Conservation (phyloP, 2,797 vertebrate species). For the Austrolebias charrua region DNA sequence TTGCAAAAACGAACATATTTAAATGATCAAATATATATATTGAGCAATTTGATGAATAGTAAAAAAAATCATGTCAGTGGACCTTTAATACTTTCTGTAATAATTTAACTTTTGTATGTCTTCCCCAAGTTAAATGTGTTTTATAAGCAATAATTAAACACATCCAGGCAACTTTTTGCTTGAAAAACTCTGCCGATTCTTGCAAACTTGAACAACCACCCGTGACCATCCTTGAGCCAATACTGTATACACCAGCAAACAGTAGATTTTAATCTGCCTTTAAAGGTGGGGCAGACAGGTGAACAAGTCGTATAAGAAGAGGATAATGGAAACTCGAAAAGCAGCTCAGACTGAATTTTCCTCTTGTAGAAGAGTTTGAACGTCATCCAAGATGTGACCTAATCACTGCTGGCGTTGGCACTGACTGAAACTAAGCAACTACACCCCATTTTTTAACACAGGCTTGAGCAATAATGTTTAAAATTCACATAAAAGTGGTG, state of each 20-base stretch:
- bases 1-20: too few relatives aligned
- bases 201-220: too few relatives aligned
- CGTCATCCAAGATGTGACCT: constrained; percentile 46
- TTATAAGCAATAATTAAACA: too few relatives aligned
- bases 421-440: constrained; percentile 47
- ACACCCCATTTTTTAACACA: constrained; percentile 4
- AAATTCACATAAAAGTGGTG: background rate
- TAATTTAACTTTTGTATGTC: too few relatives aligned
- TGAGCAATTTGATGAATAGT: too few relatives aligned
- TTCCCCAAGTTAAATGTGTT: too few relatives aligned
- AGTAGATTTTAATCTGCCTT: background rate
- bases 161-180: too few relatives aligned
- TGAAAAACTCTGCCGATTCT: too few relatives aligned
- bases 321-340: constrained; percentile 29
- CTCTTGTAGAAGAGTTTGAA: constrained; percentile 53
- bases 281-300: constrained; percentile 1
- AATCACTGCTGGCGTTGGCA: constrained; percentile 48
- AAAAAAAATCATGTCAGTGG: too few relatives aligned
- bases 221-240: too few relatives aligned
- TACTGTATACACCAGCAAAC: background rate
- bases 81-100: too few relatives aligned
- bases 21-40: too few relatives aligned
- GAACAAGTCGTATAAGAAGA: constrained; percentile 30
- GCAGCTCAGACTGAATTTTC: constrained; percentile 42
- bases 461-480: constrained; percentile 16